Evolutionary conservation across 2,888 invertebrate genomes (phyloP).

Genomic region (Choristoneura rosaceana): DNA sequence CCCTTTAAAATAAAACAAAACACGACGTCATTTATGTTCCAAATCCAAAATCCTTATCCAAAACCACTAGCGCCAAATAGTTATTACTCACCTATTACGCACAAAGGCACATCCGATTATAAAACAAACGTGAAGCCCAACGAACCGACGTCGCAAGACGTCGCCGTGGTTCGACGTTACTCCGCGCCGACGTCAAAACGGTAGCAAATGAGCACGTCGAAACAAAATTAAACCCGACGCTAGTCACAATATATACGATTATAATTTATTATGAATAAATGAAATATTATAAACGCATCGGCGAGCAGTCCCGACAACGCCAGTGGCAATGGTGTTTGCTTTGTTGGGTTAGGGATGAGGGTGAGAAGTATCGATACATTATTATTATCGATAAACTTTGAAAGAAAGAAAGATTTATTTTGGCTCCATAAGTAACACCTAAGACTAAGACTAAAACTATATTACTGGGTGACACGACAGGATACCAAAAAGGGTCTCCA

Average conservation of each 20-base stretch:
- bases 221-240: slow-evolving; percentile 67
- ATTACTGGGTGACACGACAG: no score
- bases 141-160: slow-evolving; percentile 43
- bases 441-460: no score
- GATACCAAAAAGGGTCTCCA: no score
- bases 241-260: slow-evolving; percentile 69
- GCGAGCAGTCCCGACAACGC: slow-evolving; percentile 82
- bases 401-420: no score
- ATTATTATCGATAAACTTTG: background rate
- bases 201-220: slow-evolving; percentile 42
- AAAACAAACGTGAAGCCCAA: slow-evolving; percentile 43
- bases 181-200: slow-evolving; percentile 24
- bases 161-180: slow-evolving; percentile 28
- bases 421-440: no score
- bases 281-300: slow-evolving; percentile 86
- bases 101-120: slow-evolving; percentile 39
- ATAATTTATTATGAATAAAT: slow-evolving; percentile 86
- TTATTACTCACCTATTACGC: slow-evolving; percentile 27
- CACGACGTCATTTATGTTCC: background rate
- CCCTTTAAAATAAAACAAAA: background rate
- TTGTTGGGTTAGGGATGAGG: slow-evolving; percentile 70
- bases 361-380: slow-evolving; percentile 1
- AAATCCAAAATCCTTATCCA: background rate
- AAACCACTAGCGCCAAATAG: slow-evolving; percentile 16
- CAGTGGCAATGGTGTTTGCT: slow-evolving; percentile 85